These are phyloP conservation scores for Panagrolaimus sp. DNA, from an alignment of 1,140 invertebrate species.

Conservation along the genomic window DNA sequence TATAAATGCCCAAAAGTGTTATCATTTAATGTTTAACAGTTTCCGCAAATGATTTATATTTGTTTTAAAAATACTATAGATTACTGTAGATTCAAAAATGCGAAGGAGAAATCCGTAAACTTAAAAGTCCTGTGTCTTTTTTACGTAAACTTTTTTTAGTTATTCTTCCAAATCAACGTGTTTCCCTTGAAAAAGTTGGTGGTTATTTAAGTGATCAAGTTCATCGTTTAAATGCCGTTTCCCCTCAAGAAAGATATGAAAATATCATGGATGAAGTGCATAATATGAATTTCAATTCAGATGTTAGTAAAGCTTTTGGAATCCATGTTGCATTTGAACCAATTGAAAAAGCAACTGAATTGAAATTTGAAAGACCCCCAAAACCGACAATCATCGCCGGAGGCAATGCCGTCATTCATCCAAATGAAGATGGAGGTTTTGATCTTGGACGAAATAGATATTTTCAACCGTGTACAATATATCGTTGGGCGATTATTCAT, in stretches of 20 bases:
- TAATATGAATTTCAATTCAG: conserved; percentile 20
- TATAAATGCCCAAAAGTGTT: too few relatives aligned
- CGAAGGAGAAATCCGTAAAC: too few relatives aligned
- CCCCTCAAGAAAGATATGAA: background rate
- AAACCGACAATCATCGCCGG: conserved; percentile 4
- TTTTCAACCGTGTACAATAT: background rate
- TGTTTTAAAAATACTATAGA: too few relatives aligned
- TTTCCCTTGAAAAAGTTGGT: conserved; percentile 29
- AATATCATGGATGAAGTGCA: conserved; percentile 30
- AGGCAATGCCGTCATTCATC: background rate
- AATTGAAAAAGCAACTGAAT: background rate
- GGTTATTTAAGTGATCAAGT: background rate
- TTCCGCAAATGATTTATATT: too few relatives aligned
- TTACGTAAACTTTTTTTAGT: too few relatives aligned
- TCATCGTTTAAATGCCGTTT: background rate
- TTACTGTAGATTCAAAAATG: too few relatives aligned
- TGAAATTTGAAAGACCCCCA: background rate
- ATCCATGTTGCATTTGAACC: background rate
- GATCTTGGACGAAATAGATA: background rate
- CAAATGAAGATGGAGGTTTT: background rate
- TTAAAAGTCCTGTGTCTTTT: too few relatives aligned
- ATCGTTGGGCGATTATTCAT: background rate
- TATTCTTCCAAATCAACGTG: conserved; percentile 23
- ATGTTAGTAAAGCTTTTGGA: background rate
- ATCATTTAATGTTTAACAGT: too few relatives aligned